Evolutionary conservation across 2,797 vertebrate species (phyloP).

Genomic region (Melanotaenia pygmaea): DNA sequence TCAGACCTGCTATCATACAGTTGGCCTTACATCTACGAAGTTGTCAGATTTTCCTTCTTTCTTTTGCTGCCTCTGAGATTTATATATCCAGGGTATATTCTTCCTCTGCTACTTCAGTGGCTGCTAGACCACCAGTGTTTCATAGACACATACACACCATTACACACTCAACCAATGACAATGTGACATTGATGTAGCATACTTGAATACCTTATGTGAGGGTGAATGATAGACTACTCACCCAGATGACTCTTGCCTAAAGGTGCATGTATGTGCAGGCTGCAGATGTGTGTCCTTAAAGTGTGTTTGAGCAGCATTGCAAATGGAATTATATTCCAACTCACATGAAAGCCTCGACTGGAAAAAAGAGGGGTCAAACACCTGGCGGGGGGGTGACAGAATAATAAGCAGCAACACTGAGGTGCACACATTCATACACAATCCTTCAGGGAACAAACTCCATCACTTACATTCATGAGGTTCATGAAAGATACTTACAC

Average conservation of each 20-base stretch:
- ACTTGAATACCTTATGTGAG: conserved; percentile 70
- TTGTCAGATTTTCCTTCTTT: conserved; percentile 15
- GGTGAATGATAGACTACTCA: conserved; percentile 63
- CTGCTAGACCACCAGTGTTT: conserved; percentile 44
- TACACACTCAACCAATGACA: conserved; percentile 54
- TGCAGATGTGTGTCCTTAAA: conserved; percentile 16
- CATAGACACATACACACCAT: conserved; percentile 34
- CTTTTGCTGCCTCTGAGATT: conserved; percentile 22
- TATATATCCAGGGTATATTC: conserved; percentile 46
- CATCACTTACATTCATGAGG: conserved; percentile 62
- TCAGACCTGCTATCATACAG: not conserved
- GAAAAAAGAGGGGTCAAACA: conserved; percentile 64
- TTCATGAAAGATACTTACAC: conserved; percentile 45
- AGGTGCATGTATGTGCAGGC: conserved; percentile 18
- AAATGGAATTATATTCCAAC: conserved; percentile 67
- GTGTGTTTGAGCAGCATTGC: conserved; percentile 35
- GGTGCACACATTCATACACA: conserved; percentile 38
- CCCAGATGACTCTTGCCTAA: conserved; percentile 52
- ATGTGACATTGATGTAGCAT: conserved; percentile 67
- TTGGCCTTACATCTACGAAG: not conserved
- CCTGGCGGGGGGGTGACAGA: conserved; percentile 34
- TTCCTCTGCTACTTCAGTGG: conserved; percentile 32
- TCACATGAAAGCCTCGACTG: conserved; percentile 61
- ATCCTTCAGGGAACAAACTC: conserved; percentile 44
- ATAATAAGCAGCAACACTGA: conserved; percentile 58